Percentiles rank a stretch among this genome's conserved stretches.
phyloP scores from a whole-genome alignment of 2,888 invertebrate genomes.

The Alitta virens region DNA sequence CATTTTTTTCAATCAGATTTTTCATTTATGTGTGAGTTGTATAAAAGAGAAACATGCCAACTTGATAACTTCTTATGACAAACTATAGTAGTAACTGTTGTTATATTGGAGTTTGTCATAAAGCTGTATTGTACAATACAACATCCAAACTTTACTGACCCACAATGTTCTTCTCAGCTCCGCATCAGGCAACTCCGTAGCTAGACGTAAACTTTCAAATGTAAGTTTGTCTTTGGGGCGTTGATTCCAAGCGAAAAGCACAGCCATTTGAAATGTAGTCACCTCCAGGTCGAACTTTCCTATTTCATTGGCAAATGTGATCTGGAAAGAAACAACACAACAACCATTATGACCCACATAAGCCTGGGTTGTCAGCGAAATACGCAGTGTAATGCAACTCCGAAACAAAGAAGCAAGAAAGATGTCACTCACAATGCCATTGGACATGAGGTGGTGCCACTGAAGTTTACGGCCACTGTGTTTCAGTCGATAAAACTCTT shows the following conservation, averaged over 20 bases:
- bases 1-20: no score
- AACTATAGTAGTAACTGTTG: no score
- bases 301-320: slow-evolving; percentile 87
- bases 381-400: no score
- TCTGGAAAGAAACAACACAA: slow-evolving; percentile 58
- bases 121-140: no score
- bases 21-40: no score
- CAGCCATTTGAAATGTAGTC: slow-evolving; percentile 99
- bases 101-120: no score
- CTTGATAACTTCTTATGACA: no score
- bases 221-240: slow-evolving; percentile 86
- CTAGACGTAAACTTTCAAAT: slow-evolving; percentile 93
- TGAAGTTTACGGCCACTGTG: slow-evolving; percentile 96
- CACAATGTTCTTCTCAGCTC: slow-evolving; percentile 92
- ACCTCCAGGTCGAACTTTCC: slow-evolving; percentile 95
- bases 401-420: no score
- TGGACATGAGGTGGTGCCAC: slow-evolving; percentile 99
- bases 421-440: slow-evolving; percentile 83
- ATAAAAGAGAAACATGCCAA: no score
- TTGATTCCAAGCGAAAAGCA: slow-evolving; percentile 98
- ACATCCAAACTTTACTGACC: no score
- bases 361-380: no score
- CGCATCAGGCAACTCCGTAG: slow-evolving; percentile 94
- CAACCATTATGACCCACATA: no score
- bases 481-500: slow-evolving; percentile 96